Base-by-base conservation (phyloP, 1,140 invertebrate species). In the Pseudomyrmex sp. region DNA sequence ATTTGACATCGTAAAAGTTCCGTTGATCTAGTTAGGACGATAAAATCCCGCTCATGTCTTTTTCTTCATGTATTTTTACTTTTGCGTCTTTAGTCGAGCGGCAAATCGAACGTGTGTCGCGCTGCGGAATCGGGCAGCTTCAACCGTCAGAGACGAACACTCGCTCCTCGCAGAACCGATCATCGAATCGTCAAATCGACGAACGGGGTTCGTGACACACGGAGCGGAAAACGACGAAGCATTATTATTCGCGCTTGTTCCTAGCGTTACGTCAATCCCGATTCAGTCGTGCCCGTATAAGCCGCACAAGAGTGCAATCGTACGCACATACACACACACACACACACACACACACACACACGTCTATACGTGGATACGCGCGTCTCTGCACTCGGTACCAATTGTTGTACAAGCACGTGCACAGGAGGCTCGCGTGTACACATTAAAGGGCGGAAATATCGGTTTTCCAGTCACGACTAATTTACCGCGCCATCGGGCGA, bases 371-470 rank as follows among this genome's bases (percentile, higher is more conserved):
- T 35, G 35, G 61, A 54, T 52, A 65, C 23, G 74, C 61, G 61
- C 61, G 61, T 66, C 48, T 59, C 54, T 44, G 15, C 61, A 66
- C 74, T 66, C 48, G 48, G 35, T 54, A 68, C 62, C 61, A 44
- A 44, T 44, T 66, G 76, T 79, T 69, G 65, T 69, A 79, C 74
- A 77, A 66, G 75, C 63, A 62, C 23, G 62, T 54, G 46, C 82
- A 63, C 69, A 56, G 75, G 59, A 54, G n/a, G 56, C 59, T 44
- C 66, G 72, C 72, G 73, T 87, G 80, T 77, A 59, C 68, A 86
- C 74, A 87, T 88, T 87, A 87, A 87, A 74, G 66, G 61, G 26
- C 20, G 79, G 70, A 82, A 75, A 82, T 82, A 74, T 74, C 79
- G 79, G 56, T 63, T 82, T 82, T 82, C 80, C 72, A 83, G 70